Conservation (phyloP, 2,113 vertebrate species). For the Strigops habroptila region DNA sequence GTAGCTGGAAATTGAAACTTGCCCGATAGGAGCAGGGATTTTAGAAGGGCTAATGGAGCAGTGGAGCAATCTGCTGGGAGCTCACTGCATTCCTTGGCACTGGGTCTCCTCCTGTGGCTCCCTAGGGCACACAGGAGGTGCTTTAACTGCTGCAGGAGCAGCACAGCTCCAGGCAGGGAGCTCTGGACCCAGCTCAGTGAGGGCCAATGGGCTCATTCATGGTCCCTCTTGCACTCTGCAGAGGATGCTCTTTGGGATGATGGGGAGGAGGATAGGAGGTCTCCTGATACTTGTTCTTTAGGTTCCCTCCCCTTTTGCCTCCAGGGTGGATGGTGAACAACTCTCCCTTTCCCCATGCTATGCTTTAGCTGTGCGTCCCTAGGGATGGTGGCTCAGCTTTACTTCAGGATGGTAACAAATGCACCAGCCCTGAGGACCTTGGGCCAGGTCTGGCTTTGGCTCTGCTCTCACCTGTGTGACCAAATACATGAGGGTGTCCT, state of each 20-base stretch:
- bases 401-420: rapidly evolving
- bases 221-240: neutral
- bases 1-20: neutral
- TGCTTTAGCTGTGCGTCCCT: rapidly evolving
- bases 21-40: neutral
- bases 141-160: rapidly evolving
- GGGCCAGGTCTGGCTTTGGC: neutral
- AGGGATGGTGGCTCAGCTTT: neutral
- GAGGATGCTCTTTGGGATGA: neutral
- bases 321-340: rapidly evolving
- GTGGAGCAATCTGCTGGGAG: neutral
- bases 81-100: neutral
- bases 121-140: neutral
- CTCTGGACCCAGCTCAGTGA: rapidly evolving
- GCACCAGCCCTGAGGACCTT: rapidly evolving
- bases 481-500: rapidly evolving
- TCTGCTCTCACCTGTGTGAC: neutral
- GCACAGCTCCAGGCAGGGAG: neutral
- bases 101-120: neutral
- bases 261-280: neutral
- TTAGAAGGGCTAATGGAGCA: neutral
- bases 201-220: rapidly evolving
- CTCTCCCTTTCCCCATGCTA: rapidly evolving
- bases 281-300: no score
- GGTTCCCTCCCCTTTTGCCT: neutral